Percentiles rank a stretch among this genome's conserved stretches.
These are phyloP conservation scores for Petrocephalus sullivani DNA, from an alignment of 2,797 vertebrate species.

Conservation along the genomic window DNA sequence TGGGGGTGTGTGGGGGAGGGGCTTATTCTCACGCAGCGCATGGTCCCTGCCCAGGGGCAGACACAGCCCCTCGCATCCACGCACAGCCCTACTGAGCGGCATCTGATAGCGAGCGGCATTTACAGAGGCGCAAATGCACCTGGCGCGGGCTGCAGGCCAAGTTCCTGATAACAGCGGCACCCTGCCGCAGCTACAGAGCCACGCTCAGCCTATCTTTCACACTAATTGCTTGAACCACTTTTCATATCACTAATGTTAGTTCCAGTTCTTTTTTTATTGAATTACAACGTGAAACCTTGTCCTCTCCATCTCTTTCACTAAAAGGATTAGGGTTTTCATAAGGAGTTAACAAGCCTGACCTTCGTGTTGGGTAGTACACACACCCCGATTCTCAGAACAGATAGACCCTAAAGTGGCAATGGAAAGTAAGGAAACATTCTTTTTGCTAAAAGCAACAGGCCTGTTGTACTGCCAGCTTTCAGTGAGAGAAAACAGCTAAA, in stretches of 20 bases:
- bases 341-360: background rate
- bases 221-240: conserved; percentile 47
- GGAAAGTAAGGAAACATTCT: background rate
- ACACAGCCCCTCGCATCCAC: background rate
- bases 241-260: conserved; percentile 5
- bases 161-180: background rate
- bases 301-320: background rate
- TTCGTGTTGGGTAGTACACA: background rate
- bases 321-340: background rate
- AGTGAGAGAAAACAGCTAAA: background rate
- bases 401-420: background rate
- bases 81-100: background rate
- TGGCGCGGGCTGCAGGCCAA: background rate
- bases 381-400: background rate
- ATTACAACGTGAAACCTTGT: background rate
- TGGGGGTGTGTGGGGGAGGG: conserved; percentile 40
- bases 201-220: conserved; percentile 42
- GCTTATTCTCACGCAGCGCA: conserved; percentile 44
- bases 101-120: background rate
- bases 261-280: background rate
- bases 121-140: background rate
- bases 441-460: background rate
- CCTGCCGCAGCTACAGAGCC: conserved; percentile 35
- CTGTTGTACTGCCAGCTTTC: background rate
- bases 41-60: conserved; percentile 23